Evolutionary conservation across 2,888 invertebrate genomes (phyloP).

Genomic region (Leucania comma): DNA sequence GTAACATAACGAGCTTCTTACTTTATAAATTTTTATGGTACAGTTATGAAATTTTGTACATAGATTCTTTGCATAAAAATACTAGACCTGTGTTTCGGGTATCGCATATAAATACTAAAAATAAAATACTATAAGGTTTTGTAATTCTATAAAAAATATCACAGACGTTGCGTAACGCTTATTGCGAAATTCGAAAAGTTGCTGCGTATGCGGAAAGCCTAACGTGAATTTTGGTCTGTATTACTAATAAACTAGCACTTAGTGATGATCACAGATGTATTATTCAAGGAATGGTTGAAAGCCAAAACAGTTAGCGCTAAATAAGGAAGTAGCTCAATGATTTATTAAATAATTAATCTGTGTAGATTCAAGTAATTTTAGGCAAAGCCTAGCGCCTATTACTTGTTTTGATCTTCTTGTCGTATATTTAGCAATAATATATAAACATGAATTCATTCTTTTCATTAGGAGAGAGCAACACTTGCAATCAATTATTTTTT

Average conservation of each 20-base stretch:
- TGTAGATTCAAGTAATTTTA: not conserved
- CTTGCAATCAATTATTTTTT: no score
- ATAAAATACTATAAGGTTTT: no score
- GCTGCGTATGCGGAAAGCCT: not conserved
- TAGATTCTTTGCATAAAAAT: no score
- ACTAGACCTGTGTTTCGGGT: no score
- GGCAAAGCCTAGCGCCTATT: not conserved
- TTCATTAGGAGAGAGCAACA: no score
- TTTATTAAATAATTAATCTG: constrained; percentile 1
- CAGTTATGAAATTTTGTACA: no score
- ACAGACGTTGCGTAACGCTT: not conserved
- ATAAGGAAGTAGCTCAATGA: constrained; percentile 17
- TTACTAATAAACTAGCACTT: constrained; percentile 28
- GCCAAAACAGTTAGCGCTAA: constrained; percentile 15
- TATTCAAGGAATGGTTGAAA: constrained; percentile 38
- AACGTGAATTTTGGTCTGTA: constrained; percentile 16
- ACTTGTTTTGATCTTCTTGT: not conserved
- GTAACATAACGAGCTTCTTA: no score
- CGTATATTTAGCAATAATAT: no score
- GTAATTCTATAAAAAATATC: not conserved
- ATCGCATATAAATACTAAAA: no score
- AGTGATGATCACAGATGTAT: constrained; percentile 38
- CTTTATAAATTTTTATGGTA: no score
- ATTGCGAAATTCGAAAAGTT: not conserved
- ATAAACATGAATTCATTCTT: no score